Evolutionary conservation across 2,888 invertebrate genomes (phyloP).

Genomic region (Kuschelorhynchus macadamiae): DNA sequence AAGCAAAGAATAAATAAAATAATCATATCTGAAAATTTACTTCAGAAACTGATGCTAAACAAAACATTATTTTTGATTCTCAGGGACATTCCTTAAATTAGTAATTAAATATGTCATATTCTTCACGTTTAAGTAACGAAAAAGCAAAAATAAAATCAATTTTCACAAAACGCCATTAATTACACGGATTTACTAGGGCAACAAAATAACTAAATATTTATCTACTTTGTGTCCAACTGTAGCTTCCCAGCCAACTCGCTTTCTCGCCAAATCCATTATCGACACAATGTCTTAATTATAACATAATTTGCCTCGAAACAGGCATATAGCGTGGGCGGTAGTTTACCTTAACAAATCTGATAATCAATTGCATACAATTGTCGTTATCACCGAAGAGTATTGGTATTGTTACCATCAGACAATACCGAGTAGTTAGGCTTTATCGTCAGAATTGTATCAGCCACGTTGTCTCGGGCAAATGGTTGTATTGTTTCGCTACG

Average conservation of each 20-base stretch:
- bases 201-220: neutral
- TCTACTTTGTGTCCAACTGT: neutral
- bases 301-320: constrained; percentile 54
- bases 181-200: too few species aligned
- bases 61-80: too few species aligned
- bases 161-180: too few species aligned
- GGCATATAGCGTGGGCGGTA: constrained; percentile 55
- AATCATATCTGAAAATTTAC: too few species aligned
- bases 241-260: neutral
- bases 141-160: too few species aligned
- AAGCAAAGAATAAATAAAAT: too few species aligned
- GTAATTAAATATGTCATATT: too few species aligned
- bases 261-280: constrained; percentile 13
- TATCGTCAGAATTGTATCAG: constrained; percentile 37
- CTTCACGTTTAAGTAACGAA: too few species aligned
- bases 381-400: constrained; percentile 54
- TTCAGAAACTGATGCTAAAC: too few species aligned
- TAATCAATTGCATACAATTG: constrained; percentile 55
- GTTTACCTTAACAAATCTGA: constrained; percentile 57
- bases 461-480: constrained; percentile 31
- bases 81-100: too few species aligned
- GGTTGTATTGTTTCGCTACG: constrained; percentile 21
- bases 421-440: constrained; percentile 53
- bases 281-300: constrained; percentile 53
- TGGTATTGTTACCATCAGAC: constrained; percentile 54